Evolutionary conservation across 2,888 invertebrate genomes (phyloP).

Genomic region (Heteromyza rotundicornis): DNA sequence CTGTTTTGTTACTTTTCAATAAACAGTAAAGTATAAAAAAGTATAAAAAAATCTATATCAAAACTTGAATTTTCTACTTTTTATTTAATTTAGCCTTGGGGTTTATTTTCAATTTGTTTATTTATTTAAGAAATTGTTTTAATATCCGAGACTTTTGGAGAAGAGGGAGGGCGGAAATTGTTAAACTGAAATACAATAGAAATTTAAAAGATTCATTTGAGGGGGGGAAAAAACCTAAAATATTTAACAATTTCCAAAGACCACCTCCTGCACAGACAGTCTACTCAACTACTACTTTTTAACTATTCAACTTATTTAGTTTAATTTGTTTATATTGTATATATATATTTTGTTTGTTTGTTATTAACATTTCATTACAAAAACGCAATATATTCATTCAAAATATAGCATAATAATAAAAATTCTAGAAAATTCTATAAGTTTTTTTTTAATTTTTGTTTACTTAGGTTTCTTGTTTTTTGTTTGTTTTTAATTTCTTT

Average conservation of each 20-base stretch:
- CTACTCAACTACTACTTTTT: too few species aligned
- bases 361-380: slow-evolving; percentile 1
- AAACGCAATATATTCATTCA: slow-evolving; percentile 6
- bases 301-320: too few species aligned
- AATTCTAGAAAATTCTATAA: slow-evolving; percentile 53
- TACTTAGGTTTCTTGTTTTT: slow-evolving; percentile 21
- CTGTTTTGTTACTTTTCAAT: background rate
- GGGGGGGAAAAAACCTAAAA: too few species aligned
- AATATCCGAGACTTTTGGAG: too few species aligned
- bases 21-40: slow-evolving; percentile 18
- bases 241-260: too few species aligned
- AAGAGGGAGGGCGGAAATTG: too few species aligned
- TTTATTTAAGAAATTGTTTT: background rate
- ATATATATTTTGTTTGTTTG: too few species aligned
- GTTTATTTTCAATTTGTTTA: too few species aligned
- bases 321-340: too few species aligned
- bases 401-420: slow-evolving; percentile 45
- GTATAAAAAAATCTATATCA: slow-evolving; percentile 13
- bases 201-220: too few species aligned
- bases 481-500: slow-evolving; percentile 14
- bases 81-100: slow-evolving; percentile 2
- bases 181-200: too few species aligned
- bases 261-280: too few species aligned
- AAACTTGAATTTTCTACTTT: slow-evolving; percentile 2
- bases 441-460: slow-evolving; percentile 27